Base-by-base conservation (phyloP, 2,113 vertebrate genomes). In the Muntiacus reevesi region DNA sequence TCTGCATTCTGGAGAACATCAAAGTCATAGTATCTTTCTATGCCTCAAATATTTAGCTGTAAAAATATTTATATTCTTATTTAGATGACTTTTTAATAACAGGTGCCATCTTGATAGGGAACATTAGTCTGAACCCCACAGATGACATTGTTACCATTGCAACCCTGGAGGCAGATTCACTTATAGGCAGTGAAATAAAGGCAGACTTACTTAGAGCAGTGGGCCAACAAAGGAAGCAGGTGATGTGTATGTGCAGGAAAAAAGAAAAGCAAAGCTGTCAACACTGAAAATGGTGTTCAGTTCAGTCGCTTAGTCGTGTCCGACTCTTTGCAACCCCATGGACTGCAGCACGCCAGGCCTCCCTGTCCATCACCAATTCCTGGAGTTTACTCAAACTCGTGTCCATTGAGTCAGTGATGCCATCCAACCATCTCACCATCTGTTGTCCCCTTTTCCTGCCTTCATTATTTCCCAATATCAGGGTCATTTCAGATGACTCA, bases 371-470 rank as follows among this genome's bases (percentile, higher is more conserved):
- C n/a, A 6, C n/a, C n/a, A 71, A 3, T n/a, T 36, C 4, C n/a
- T 0, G 0, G 64, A 71, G n/a, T 21, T 36, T 0, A 71, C 64
- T 12, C 9, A 23, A 6, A 71, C 64, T 71, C 64, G 12, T 5
- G 64, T 19, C 64, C n/a, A 12, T 12, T 3, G 19, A 36, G 64
- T 36, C 0, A 0, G 5, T 71, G 9, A 71, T 36, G 19, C n/a
- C n/a, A 23, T 71, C 64, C 64, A 36, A 6, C n/a, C 9, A 36
- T 0, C n/a, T 71, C 64, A 71, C 5, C 1, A 10, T 71, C 64
- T 36, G n/a, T 36, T 0, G 2, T 36, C 64, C 64, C n/a, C 17
- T 71, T 71, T n/a, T 21, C 64, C n/a, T 71, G n/a, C n/a, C 64
- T 36, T 36, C n/a, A 71, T 11, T 23, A 2, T 71, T 67, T 71